Evolutionary conservation across 2,797 vertebrate genomes (phyloP), one percentile per base, ranked within the genome.

Genomic region (Anguilla obscura): DNA sequence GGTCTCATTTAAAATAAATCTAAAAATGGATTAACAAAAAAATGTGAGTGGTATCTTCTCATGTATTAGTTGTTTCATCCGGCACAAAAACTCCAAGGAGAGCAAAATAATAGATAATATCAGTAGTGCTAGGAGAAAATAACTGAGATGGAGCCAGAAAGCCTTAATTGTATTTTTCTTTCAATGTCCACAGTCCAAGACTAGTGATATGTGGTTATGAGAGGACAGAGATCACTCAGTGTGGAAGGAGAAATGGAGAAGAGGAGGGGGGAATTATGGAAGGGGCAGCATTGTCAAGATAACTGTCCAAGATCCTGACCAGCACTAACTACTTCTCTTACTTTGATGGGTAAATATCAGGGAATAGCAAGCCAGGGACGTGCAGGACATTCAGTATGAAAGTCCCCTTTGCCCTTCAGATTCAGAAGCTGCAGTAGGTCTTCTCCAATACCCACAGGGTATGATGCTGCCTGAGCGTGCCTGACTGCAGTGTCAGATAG

Each of bases 371-470:
- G 91, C 91, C 85, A 76, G 90, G 89, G 91, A 90, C 91, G 93
- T 94, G 91, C 93, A 94, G 93, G 94, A 94, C 92, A 92, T 92
- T 89, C 92, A 92, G 93, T 93, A 90, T 94, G 92, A 92, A 92
- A 86, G 91, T 91, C 93, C 93, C 94, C 83, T 87, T 93, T 93
- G 95, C 91, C 93, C 91, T 88, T 92, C 52, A 80, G 90, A 27
- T 74, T 79, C 91, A 89, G 91, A 90, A 93, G 91, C 90, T 89
- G 91, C 90, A 93, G 84, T 58, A 91, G 92, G 93, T 94, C 92
- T 91, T 80, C 60, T 88, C 86, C 86, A 93, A 92, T 85, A 91
- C 93, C 91, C 91, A 89, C 79, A 89, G 93, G 94, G 90, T 88
- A 90, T 52, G 54, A 48, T 60, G 92, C 90, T 84, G 82, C 90